Evolutionary conservation across 2,888 invertebrate species (phyloP), one percentile per base, ranked within the genome.

Genomic region (Oscheius myriophilus): DNA sequence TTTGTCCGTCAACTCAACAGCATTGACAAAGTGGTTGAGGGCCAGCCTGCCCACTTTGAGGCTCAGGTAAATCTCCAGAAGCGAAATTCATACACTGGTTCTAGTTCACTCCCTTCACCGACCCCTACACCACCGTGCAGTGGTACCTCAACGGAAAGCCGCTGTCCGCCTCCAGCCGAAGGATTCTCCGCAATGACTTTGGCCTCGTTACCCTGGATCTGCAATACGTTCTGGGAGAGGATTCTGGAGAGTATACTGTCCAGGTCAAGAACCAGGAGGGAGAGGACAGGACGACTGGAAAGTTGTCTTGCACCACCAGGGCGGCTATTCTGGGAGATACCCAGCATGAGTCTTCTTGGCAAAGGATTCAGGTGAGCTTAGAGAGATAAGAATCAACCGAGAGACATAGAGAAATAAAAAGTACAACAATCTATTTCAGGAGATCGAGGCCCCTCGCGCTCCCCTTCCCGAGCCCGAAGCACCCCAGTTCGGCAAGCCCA

Each of bases 181-280:
- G 80, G 51, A 72, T 76, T 18, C 75, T 83, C 25, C 65, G 92
- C 93, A 57, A 93, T 86, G 96, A 98, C 88, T 96, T 98, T 88
- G 96, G 97, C 67, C 94, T 93, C 84, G 93, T 96, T 6, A 92
- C 94, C 21, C 89, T 98, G 81, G 95, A 95, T 86, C 91, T 95
- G 72, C 91, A 90, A 69, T 93, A 93, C 83, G 91, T 92, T 0
- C 93, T 94, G 84, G 92, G 92, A 75, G 93, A 95, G 89, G 78
- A 80, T 61, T 63, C 63, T 26, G 80, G 78, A 63, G 76, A 78
- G 49, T 78, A 80, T 59, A 71, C 69, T 49, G 76, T 94, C 87
- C 57, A 69, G 12, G 96, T 96, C 67, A 93, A 92, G 64, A 96
- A 96, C 88, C 90, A 92, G 79, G 91, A 93, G 82, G 96, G 96